phyloP scores from a whole-genome alignment of 2,113 vertebrate species.

The Mesoclemmys tuberculata region DNA sequence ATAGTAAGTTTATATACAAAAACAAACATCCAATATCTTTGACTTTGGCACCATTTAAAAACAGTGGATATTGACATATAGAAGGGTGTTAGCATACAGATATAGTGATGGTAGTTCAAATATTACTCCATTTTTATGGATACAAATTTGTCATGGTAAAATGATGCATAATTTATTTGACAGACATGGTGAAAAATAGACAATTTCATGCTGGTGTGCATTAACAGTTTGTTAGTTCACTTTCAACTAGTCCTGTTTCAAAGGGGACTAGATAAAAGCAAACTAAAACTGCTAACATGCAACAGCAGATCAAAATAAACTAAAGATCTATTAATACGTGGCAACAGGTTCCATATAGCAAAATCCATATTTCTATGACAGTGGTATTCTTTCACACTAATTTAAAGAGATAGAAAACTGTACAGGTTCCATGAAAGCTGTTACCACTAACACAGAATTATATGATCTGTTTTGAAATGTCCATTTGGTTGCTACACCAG shows the following conservation, averaged over 20 bases:
- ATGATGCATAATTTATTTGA: background rate
- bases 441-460: background rate
- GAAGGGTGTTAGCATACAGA: background rate
- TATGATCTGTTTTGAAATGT: background rate
- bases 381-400: background rate
- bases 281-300: background rate
- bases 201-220: background rate
- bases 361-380: background rate
- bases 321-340: background rate
- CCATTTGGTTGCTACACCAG: background rate
- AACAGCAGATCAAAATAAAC: background rate
- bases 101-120: background rate
- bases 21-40: background rate
- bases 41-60: background rate
- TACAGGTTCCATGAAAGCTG: background rate
- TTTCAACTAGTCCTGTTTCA: background rate
- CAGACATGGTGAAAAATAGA: background rate
- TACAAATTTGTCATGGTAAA: background rate
- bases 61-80: accelerated
- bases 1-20: background rate
- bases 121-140: background rate
- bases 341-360: background rate
- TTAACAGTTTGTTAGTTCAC: background rate
- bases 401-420: background rate
- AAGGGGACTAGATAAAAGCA: background rate